Evolutionary conservation across 2,113 vertebrate genomes (phyloP), one percentile per base, ranked within the genome.

Genomic region (Rhabdornis inornatus): DNA sequence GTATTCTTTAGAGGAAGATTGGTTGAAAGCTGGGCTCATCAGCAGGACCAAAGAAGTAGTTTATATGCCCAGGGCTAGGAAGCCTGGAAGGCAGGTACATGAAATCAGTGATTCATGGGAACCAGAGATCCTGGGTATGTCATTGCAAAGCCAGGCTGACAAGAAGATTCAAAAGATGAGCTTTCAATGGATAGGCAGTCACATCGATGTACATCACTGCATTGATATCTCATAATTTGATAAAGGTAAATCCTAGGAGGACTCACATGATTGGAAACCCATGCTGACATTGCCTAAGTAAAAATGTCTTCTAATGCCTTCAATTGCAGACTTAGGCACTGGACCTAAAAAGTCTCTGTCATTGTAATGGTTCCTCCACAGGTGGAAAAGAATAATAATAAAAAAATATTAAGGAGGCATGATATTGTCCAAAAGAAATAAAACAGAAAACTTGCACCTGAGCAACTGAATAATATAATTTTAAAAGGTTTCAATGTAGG

Each of bases 61-160:
- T 92, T 85, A 24, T 27, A 33, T 74, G 74, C 83, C 71, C 68
- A 74, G n/a, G 72, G 78, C 63, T 35, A 55, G 86, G 75, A 90
- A 94, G 93, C 76, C 95, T 83, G 70, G 92, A 93, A 97, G 95
- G 91, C 68, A 94, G 39, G 76, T 90, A 87, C 3, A 1, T 84
- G 87, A 94, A 97, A 74, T 75, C 97, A 97, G 37, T 80, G 91
- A 92, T 65, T 90, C 89, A 59, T 84, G 72, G 37, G 70, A 92
- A 79, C 37, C 50, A 59, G 42, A 77, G 65, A 92, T 83, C 33
- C 40, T 88, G 90, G 91, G 47, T 91, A 95, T 94, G 94, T 96
- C 95, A 96, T 52, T 10, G 7, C 89, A 97, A 97, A 97, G 76
- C 81, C 69, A 66, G 96, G 77, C 57, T 96, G 95, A 96, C 95